Conservation (phyloP, 2,888 invertebrate species). For the Brachycybe producta region DNA sequence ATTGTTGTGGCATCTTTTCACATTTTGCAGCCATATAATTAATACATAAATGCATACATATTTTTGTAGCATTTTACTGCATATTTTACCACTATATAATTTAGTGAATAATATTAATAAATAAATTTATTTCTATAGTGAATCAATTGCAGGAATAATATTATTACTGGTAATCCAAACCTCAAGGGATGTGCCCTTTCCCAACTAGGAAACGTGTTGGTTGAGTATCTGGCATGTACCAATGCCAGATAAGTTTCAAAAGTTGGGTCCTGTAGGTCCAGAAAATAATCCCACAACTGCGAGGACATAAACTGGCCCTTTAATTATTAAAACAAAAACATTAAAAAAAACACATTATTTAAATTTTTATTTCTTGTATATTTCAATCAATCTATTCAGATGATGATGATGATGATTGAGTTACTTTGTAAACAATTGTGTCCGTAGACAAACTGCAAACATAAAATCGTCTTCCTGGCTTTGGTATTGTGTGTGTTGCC, state of each 20-base stretch:
- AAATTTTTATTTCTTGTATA: not conserved
- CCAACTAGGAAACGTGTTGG: slow-evolving; percentile 99
- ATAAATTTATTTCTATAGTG: too few relatives aligned
- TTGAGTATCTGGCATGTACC: slow-evolving; percentile 96
- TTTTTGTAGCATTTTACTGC: too few relatives aligned
- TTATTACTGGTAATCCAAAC: slow-evolving; percentile 39
- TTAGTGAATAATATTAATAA: too few relatives aligned
- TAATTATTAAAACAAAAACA: too few relatives aligned
- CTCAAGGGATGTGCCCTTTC: slow-evolving; percentile 95
- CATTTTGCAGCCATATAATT: too few relatives aligned
- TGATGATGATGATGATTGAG: too few relatives aligned
- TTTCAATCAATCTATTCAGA: too few relatives aligned
- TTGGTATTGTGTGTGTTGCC: slow-evolving; percentile 73
- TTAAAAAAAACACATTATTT: too few relatives aligned
- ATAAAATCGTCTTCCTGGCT: slow-evolving; percentile 74
- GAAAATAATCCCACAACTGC: slow-evolving; percentile 71
- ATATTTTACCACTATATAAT: too few relatives aligned
- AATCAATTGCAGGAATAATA: too few relatives aligned
- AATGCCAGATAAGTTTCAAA: slow-evolving; percentile 91
- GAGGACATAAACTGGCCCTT: slow-evolving; percentile 85
- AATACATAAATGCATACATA: too few relatives aligned
- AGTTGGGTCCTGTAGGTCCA: slow-evolving; percentile 43
- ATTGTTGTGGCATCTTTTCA: too few relatives aligned
- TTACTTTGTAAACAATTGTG: slow-evolving; percentile 81
- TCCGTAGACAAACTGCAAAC: slow-evolving; percentile 85